Evolutionary conservation across 2,888 invertebrate genomes (phyloP), one percentile per base, ranked within the genome.

Genomic region (Idaea biselata): DNA sequence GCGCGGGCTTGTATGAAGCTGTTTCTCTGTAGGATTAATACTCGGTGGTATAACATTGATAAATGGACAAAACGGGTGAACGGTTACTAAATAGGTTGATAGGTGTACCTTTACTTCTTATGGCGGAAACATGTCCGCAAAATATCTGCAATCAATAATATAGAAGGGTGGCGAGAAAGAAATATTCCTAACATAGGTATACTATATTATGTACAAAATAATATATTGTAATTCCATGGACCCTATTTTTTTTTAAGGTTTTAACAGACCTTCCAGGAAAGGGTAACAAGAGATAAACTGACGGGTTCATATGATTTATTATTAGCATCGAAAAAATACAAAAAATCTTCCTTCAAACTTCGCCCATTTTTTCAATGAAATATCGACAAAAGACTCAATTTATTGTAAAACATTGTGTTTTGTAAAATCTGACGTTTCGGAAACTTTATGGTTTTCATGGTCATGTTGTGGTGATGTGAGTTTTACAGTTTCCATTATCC

Each of bases 31-130:
- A n/a, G n/a, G n/a, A n/a, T n/a, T n/a, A n/a, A 68, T 72, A 67
- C 68, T 65, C 62, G 70, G 67, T 69, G 68, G 70, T 67, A 63
- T 73, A 73, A 71, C 68, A 58, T 67, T 73, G 71, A 73, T 71
- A 73, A 70, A 73, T 73, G 69, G 68, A 57, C 68, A 61, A 56
- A 60, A 70, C 69, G 68, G 68, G 63, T 63, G 60, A 66, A 66
- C 68, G 68, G 73, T 68, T 65, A 68, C 65, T 67, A 68, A 71
- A 66, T 71, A 71, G 68, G 65, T 68, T 66, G 67, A n/a, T n/a
- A n/a, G n/a, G n/a, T n/a, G 63, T 65, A 65, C 65, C 63, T 65
- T 68, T 66, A 58, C 62, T 59, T 67, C 67, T 69, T 69, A 70
- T 70, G 67, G 65, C 67, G 64, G 62, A 61, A 69, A 67, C 71